Percentiles rank a stretch among this genome's conserved stretches.
phyloP scores from a whole-genome alignment of 2,888 invertebrate species.

The Neoascia interrupta region DNA sequence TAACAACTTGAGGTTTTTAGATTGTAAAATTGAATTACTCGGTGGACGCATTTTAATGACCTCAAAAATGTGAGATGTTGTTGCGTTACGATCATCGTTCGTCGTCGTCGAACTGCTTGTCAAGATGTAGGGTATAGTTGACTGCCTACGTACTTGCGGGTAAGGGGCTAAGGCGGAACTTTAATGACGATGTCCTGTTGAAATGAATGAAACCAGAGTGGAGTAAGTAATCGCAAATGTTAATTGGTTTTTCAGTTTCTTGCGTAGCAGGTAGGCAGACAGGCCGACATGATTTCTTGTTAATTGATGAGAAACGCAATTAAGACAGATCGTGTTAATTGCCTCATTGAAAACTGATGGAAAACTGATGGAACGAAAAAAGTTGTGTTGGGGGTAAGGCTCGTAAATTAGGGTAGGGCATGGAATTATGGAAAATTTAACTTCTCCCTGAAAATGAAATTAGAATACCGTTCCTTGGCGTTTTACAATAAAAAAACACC shows the following conservation, averaged over 20 bases:
- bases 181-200: conserved; percentile 39
- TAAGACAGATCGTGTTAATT: conserved; percentile 16
- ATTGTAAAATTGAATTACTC: conserved; percentile 30
- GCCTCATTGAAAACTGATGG: no score
- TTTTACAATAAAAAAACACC: no score
- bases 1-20: conserved; percentile 35
- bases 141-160: background rate
- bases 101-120: no score
- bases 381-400: no score
- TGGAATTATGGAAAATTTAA: no score
- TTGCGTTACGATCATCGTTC: background rate
- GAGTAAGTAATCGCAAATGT: conserved; percentile 11
- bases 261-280: conserved; percentile 10
- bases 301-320: conserved; percentile 26
- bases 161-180: background rate
- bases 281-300: conserved; percentile 27
- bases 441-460: no score
- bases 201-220: conserved; percentile 19
- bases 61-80: conserved; percentile 15
- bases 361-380: no score
- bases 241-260: conserved; percentile 10
- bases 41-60: conserved; percentile 47
- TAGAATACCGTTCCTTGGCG: no score
- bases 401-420: no score
- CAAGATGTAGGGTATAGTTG: no score